Evolutionary conservation across 2,113 vertebrate species (phyloP).

Genomic region (Odontesthes bonariensis): DNA sequence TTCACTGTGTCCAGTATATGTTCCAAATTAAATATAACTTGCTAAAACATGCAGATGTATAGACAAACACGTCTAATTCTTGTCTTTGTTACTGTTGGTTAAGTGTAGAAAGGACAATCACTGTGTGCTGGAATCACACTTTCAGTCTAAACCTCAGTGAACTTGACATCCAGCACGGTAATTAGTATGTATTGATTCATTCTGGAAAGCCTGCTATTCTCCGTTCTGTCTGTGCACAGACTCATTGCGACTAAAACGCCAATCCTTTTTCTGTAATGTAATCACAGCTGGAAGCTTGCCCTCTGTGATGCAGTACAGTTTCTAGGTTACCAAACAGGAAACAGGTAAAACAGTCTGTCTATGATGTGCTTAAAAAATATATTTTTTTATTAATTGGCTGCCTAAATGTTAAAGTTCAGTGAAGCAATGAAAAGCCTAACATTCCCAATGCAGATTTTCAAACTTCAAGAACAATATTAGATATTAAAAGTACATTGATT

Average conservation of each 20-base stretch:
- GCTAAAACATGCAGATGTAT: not conserved
- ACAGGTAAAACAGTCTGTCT: constrained; percentile 29
- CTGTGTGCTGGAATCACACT: constrained; percentile 1
- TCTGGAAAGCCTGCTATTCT: constrained; percentile 31
- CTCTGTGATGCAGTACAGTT: constrained; percentile 39
- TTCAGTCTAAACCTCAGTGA: constrained; percentile 24
- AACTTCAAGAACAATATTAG: constrained; percentile 9
- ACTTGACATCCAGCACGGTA: constrained; percentile 11
- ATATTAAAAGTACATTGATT: not conserved
- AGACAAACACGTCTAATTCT: not conserved
- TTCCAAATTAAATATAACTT: constrained; percentile 8
- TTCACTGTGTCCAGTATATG: not conserved
- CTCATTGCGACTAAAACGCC: constrained; percentile 45
- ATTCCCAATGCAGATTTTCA: not conserved
- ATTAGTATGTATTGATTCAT: constrained; percentile 52
- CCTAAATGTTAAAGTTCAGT: not conserved
- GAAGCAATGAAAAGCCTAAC: not conserved
- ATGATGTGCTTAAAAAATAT: not conserved
- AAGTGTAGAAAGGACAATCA: not conserved
- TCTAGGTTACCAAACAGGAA: constrained; percentile 10
- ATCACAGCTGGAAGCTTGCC: constrained; percentile 48
- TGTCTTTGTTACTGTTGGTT: not conserved
- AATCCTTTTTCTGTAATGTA: constrained; percentile 45
- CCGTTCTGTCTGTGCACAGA: constrained; percentile 21
- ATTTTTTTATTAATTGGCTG: not conserved